These are phyloP conservation scores for Eulimnadia texana DNA, from an alignment of 1,140 invertebrate species.

Conservation along the genomic window DNA sequence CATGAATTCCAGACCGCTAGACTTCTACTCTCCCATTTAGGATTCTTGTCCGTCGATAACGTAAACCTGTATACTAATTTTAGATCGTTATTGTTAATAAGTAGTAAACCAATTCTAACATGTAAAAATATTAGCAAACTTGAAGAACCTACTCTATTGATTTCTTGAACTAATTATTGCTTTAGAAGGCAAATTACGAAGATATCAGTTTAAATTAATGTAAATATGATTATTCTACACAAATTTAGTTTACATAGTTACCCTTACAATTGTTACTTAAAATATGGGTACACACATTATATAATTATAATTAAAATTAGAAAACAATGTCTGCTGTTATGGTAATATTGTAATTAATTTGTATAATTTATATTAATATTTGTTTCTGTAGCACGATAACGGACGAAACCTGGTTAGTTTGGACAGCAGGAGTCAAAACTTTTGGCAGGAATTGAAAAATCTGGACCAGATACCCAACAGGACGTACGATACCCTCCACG, in stretches of 20 bases:
- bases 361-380: neutral
- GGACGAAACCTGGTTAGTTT: conserved; percentile 50
- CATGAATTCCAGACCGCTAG: conserved; percentile 88
- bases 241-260: too few relatives aligned
- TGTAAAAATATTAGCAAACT: too few relatives aligned
- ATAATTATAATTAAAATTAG: too few relatives aligned
- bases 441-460: conserved; percentile 52
- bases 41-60: conserved; percentile 64
- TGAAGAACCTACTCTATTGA: too few relatives aligned
- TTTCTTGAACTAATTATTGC: too few relatives aligned
- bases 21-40: conserved; percentile 85
- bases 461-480: conserved; percentile 67
- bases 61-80: conserved; percentile 30
- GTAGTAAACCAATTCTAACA: too few relatives aligned
- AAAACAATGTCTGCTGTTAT: too few relatives aligned
- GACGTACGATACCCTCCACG: conserved; percentile 80
- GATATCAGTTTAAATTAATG: too few relatives aligned
- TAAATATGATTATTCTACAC: too few relatives aligned
- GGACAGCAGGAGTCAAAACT: conserved; percentile 52
- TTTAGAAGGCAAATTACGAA: too few relatives aligned
- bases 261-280: too few relatives aligned
- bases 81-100: conserved; percentile 5
- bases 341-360: conserved; percentile 3
- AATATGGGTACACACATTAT: too few relatives aligned
- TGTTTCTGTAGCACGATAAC: conserved; percentile 18